Evolutionary conservation across 2,888 invertebrate species (phyloP), one percentile per base, ranked within the genome.

Genomic region (Xestobium rufovillosum): DNA sequence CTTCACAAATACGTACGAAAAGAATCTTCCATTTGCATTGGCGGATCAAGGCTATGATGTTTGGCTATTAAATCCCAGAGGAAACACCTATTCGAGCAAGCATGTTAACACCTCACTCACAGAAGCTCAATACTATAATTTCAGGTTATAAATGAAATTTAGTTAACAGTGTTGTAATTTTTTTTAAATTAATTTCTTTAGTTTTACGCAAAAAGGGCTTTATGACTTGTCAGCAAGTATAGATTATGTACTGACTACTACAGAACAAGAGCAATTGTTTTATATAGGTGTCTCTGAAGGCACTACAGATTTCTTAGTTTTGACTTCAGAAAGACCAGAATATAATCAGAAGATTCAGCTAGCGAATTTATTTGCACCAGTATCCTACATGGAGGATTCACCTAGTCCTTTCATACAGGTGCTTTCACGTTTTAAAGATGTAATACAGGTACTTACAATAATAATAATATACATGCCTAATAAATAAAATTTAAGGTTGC

Each of bases 31-130:
- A 1, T 68, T 58, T 50, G 52, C 71, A 8, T 60, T 83, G 2
- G 75, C 78, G 3, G 80, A 83, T 48, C 66, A 68, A 50, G 80
- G 81, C 9, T 83, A 74, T 49, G 83, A 83, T 44, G 81, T 83
- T 0, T 90, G 89, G 89, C 65, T 90, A 66, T 82, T 83, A 0
- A 90, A 89, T 57, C 75, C 75, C 12, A 74, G 89, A 3, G 89
- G 89, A 4, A 86, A 80, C 55, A 69, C 66, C 12, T 83, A 80
- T 56, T 75, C 77, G 2, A 69, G 73, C 4, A 63, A 56, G 2
- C 83, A 85, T 51, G 45, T n/a, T n/a, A n/a, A n/a, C n/a, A n/a
- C n/a, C n/a, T n/a, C n/a, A n/a, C n/a, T n/a, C n/a, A n/a, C n/a
- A n/a, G n/a, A n/a, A n/a, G n/a, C n/a, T n/a, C n/a, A n/a, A n/a